A percentile compares a stretch with the other conserved stretches of the same genome.
phyloP scores from a whole-genome alignment of 2,113 vertebrate species.

The Burhinus bistriatus region DNA sequence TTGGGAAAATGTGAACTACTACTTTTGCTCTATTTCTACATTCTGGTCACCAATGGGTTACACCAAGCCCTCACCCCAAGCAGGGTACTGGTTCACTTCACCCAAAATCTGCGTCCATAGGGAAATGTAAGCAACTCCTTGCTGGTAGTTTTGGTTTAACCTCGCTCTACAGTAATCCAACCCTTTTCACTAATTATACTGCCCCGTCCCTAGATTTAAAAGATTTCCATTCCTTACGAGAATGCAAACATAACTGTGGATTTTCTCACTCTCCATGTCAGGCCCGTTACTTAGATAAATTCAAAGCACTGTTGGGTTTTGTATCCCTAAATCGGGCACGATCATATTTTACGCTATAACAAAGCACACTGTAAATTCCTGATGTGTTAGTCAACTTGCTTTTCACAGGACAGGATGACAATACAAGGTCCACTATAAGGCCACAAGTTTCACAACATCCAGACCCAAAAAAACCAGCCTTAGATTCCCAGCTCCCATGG shows the following conservation, averaged over 20 bases:
- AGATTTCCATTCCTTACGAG: not conserved
- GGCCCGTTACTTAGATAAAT: not conserved
- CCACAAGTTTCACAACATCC: not conserved
- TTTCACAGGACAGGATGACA: not conserved
- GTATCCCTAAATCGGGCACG: not conserved
- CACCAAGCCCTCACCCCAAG: not conserved
- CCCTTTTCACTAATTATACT: not conserved
- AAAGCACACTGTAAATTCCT: not conserved
- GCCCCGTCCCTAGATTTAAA: not conserved
- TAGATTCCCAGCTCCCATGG: not conserved
- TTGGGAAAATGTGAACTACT: not conserved
- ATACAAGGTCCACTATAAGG: not conserved
- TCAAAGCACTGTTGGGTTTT: not conserved
- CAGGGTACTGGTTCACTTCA: not conserved
- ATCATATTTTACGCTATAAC: not conserved
- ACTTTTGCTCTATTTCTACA: not conserved
- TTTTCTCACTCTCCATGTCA: not conserved
- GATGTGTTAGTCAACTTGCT: not conserved
- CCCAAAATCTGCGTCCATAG: not conserved
- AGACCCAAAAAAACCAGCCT: not conserved
- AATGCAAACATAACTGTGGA: not conserved
- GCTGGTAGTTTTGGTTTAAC: not conserved
- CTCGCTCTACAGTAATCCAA: not conserved
- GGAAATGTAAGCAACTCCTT: not conserved
- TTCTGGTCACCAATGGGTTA: not conserved